These are phyloP conservation scores for Etheostoma spectabile DNA, from an alignment of 2,113 vertebrate genomes.

Conservation along the genomic window DNA sequence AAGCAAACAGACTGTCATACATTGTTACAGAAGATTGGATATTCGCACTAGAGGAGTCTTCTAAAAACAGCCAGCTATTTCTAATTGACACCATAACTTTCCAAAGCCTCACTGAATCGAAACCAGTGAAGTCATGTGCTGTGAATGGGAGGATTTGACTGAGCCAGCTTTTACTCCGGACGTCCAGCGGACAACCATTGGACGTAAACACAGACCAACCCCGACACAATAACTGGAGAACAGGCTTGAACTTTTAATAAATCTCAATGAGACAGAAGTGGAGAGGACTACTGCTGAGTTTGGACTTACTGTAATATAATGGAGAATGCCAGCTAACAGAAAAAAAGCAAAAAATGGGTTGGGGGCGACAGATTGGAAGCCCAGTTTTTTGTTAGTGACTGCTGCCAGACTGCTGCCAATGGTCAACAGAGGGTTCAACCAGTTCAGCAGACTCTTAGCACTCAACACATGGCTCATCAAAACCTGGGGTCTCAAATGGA, in stretches of 20 bases:
- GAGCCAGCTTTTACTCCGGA: not conserved
- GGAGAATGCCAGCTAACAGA: not conserved
- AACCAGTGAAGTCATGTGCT: slow-evolving; percentile 1
- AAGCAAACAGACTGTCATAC: not conserved
- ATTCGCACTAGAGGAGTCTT: not conserved
- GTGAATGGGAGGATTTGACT: not conserved
- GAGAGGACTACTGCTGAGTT: not conserved
- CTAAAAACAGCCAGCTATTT: not conserved
- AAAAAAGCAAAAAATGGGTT: not conserved
- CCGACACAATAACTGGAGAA: not conserved
- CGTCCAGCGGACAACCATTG: not conserved
- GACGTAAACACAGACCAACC: not conserved
- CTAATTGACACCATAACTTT: not conserved
- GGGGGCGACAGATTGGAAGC: no score
- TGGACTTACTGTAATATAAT: not conserved
- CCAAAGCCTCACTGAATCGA: not conserved
- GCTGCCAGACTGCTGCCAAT: not conserved
- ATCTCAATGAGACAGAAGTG: not conserved
- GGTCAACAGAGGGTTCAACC: no score
- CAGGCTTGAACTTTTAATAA: not conserved
- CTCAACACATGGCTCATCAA: slow-evolving; percentile 9
- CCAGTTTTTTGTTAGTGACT: no score
- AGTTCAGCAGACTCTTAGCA: not conserved
- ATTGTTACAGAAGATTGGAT: not conserved
- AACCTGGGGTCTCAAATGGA: not conserved